Base-by-base conservation (phyloP, 2,113 vertebrate species). In the Ptilorrhoa leucosticta region DNA sequence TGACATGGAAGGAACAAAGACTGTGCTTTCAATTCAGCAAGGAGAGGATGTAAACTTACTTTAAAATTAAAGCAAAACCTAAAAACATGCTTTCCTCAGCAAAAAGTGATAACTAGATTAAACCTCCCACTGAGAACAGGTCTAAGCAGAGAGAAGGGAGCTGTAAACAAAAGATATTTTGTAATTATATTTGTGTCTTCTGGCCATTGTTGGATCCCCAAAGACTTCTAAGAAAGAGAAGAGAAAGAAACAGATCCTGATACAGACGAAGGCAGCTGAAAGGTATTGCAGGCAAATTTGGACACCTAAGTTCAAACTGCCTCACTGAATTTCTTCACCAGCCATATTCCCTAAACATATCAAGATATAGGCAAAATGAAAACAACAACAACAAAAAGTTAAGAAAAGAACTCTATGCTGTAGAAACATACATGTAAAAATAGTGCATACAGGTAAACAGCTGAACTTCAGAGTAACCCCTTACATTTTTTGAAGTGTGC, bases 61-160 rank as follows among this genome's bases (percentile, higher is more conserved):
- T 69, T 27, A 63, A 93, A 91, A 87, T 71, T 75, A 89, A 94
- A 95, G 57, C 8, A 94, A 82, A 92, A 85, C 40, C 26, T 70
- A n/a, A 93, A 83, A 94, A 89, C 68, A 24, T 87, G 69, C 77
- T 94, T 76, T 87, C 40, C 58, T 85, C 91, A 83, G 96, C 89
- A 95, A 85, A 92, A 97, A 73, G 23, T 37, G 65, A 31, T 89
- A 92, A 71, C 79, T 85, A 87, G 66, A 90, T 86, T 90, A 95
- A 93, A 73, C 37, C 30, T 94, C 93, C 80, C 35, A 47, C 83
- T 84, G 89, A 80, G 85, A 95, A 66, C 31, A 60, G 16, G 39
- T 88, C 26, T 61, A 45, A 83, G 70, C 37, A 66, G 35, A 58
- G 28, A 15, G 51, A 93, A 86, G 7, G 14, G 7, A 77, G 50